A percentile compares a stretch with the other conserved stretches of the same genome.
phyloP scores from a whole-genome alignment of 2,797 vertebrate species.

The Crenichthys baileyi region DNA sequence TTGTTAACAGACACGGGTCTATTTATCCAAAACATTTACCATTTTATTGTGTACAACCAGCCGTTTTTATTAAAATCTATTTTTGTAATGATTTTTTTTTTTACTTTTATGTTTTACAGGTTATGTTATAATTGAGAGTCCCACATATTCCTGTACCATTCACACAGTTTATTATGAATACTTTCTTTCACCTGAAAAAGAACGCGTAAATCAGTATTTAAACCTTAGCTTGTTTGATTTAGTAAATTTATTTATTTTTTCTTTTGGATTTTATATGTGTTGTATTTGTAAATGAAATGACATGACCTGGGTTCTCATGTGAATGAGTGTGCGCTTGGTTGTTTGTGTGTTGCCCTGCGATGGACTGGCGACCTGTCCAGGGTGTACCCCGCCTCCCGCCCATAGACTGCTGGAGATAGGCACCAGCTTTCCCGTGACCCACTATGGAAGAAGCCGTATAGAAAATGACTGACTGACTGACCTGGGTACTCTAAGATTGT shows the following conservation, averaged over 20 bases:
- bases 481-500: not conserved
- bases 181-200: not conserved
- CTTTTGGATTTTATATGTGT: not conserved
- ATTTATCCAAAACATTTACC: not conserved
- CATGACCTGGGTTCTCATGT: not conserved
- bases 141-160: not conserved
- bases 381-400: too few relatives aligned
- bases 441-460: too few relatives aligned
- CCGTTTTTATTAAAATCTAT: not conserved
- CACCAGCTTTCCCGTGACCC: too few relatives aligned
- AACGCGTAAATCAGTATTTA: slow-evolving; percentile 1
- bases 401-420: too few relatives aligned
- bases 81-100: not conserved
- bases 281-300: not conserved
- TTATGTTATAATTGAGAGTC: not conserved
- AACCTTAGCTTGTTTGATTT: slow-evolving; percentile 13
- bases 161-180: not conserved
- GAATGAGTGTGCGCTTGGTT: too few relatives aligned
- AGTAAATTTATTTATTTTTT: slow-evolving; percentile 8
- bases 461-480: too few relatives aligned
- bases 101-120: not conserved
- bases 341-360: too few relatives aligned
- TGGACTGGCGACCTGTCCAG: too few relatives aligned
- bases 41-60: slow-evolving; percentile 7
- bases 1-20: slow-evolving; percentile 1